Base-by-base conservation (phyloP, 2,888 invertebrate species). In the Syrista parreyssii region DNA sequence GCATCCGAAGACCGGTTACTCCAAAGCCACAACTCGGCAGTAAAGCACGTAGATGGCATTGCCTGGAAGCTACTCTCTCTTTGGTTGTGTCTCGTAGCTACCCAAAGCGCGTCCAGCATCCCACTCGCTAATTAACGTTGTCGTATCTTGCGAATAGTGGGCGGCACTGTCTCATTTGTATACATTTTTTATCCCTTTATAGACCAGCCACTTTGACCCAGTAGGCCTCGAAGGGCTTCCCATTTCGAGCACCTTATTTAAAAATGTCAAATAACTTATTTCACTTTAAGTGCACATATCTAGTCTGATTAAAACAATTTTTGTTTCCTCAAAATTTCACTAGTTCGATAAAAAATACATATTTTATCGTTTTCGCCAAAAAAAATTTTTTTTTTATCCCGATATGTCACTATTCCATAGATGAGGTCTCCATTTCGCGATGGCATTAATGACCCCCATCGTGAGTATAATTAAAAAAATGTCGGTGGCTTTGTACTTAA, bases 391-490 rank as follows among this genome's bases (percentile, higher is more conserved):
- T 15, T 55, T 75, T 12, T 31, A n/a, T 32, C 15, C 33, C 23
- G 23, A 40, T 32, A 23, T 15, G 15, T 34, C 33, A 35, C 71
- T 35, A 72, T 68, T 68, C 40, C 76, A 78, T 82, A 79, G 79
- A 78, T 78, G 76, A 79, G 78, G 71, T 79, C 78, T 79, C 78
- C 74, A 79, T 81, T 74, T 75, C 35, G 72, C 68, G 74, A 75
- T 76, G 78, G 77, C 76, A 80, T 83, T 80, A 83, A 82, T 79
- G 75, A 72, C 73, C 68, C 72, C 80, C 78, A 83, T 81, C 78
- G 79, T 30, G 36, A 71, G 74, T 77, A 73, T 79, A 79, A 71
- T 82, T 83, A 80, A 81, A 83, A 83, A 77, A 76, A 72, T 55
- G 79, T 76, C 79, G 79, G 76, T 77, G 76, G 79, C 75, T 81